phyloP scores from a whole-genome alignment of 2,113 vertebrate genomes.

The Baryphthengus martii region DNA sequence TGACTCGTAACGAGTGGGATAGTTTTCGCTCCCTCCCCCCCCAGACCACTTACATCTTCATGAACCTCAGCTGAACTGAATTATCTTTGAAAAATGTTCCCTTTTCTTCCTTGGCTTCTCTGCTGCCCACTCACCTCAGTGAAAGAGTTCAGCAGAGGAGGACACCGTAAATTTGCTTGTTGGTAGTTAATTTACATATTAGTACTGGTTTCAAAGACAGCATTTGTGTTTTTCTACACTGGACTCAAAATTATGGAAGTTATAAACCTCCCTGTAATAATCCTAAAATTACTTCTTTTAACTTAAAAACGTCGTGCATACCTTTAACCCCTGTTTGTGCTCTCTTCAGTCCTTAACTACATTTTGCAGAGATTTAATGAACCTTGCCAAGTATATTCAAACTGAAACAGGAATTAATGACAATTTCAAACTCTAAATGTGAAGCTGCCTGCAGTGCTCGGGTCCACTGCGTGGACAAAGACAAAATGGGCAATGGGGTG shows the following conservation, averaged over 20 bases:
- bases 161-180: background rate
- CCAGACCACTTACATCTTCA: background rate
- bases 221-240: background rate
- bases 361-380: background rate
- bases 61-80: background rate
- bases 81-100: background rate
- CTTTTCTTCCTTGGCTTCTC: background rate
- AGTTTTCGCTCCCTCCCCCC: constrained; percentile 14
- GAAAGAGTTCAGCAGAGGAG: background rate
- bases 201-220: background rate
- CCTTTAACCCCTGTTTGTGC: background rate
- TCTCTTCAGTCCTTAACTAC: background rate
- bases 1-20: background rate
- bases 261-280: background rate
- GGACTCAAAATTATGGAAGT: background rate
- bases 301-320: background rate
- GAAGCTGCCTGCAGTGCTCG: background rate
- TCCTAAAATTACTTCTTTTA: background rate
- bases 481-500: background rate
- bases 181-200: background rate
- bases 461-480: background rate
- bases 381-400: background rate
- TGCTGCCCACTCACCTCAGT: background rate
- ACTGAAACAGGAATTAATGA: background rate
- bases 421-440: background rate